These are phyloP conservation scores for Oligia fasciuncula DNA, from an alignment of 2,888 invertebrate genomes.

Conservation along the genomic window DNA sequence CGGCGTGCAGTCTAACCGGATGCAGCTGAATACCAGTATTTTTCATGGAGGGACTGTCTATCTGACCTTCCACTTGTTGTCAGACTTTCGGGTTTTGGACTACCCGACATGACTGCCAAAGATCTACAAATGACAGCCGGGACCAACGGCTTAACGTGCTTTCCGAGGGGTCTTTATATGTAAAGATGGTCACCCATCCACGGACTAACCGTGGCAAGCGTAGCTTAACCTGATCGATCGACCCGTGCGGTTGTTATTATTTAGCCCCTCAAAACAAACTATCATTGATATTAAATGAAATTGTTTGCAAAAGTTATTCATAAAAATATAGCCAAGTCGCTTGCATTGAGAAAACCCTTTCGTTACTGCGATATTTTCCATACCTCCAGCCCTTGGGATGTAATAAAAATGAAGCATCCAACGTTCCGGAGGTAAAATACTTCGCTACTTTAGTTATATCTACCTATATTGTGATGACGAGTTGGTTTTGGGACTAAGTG, in stretches of 20 bases:
- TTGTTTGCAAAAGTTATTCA: neutral
- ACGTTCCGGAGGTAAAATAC: slow-evolving; percentile 5
- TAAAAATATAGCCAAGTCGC: neutral
- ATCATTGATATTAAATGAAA: neutral
- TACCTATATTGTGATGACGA: slow-evolving; percentile 7
- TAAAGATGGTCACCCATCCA: neutral
- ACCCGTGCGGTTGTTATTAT: neutral
- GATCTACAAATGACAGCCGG: no score
- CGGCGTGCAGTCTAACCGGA: no score
- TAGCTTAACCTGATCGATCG: neutral
- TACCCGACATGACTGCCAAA: neutral
- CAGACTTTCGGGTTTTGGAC: neutral
- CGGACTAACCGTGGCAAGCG: neutral
- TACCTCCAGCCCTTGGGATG: slow-evolving; percentile 13
- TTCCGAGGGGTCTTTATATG: neutral
- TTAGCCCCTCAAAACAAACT: neutral
- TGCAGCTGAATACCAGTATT: neutral
- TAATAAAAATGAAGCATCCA: slow-evolving; percentile 44
- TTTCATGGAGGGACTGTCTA: neutral
- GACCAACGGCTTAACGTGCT: neutral
- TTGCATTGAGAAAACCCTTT: neutral
- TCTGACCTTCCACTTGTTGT: neutral
- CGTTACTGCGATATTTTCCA: slow-evolving; percentile 1
- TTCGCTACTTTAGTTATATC: neutral
- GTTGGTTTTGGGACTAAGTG: neutral